These are phyloP conservation scores for Pheosia gnoma DNA, from an alignment of 2,888 invertebrate species.

Conservation along the genomic window DNA sequence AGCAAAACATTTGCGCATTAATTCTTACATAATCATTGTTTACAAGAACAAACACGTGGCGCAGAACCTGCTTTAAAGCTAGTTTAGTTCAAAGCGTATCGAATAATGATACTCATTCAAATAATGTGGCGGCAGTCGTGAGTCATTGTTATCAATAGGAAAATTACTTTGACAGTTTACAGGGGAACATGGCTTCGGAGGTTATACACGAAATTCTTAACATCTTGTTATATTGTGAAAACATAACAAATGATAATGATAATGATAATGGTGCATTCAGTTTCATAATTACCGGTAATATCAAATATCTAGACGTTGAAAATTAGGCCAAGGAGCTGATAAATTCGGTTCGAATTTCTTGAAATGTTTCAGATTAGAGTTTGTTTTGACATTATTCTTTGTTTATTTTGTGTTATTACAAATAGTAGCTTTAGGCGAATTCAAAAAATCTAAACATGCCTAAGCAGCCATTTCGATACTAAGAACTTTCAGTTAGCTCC, in stretches of 20 bases:
- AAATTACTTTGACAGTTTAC: conserved; percentile 36
- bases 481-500: too few species aligned
- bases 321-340: conserved; percentile 46
- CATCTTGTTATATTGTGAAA: conserved; percentile 2
- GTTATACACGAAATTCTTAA: conserved; percentile 3
- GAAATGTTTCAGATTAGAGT: neutral
- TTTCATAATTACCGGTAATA: conserved; percentile 10
- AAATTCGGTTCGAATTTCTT: conserved; percentile 16
- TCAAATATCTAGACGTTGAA: conserved; percentile 14
- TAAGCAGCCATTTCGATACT: too few species aligned
- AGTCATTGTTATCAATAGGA: conserved; percentile 35
- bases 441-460: too few species aligned
- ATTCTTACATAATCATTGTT: conserved; percentile 16
- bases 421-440: too few species aligned
- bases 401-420: too few species aligned
- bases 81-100: conserved; percentile 22
- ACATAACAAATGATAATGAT: neutral
- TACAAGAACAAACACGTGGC: conserved; percentile 31
- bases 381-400: conserved; percentile 1
- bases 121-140: conserved; percentile 32
- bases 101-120: conserved; percentile 32
- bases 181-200: conserved; percentile 10
- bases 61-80: conserved; percentile 15
- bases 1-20: neutral
- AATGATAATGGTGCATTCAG: neutral